phyloP scores from a whole-genome alignment of 2,113 vertebrate species.

The Morone chrysops region DNA sequence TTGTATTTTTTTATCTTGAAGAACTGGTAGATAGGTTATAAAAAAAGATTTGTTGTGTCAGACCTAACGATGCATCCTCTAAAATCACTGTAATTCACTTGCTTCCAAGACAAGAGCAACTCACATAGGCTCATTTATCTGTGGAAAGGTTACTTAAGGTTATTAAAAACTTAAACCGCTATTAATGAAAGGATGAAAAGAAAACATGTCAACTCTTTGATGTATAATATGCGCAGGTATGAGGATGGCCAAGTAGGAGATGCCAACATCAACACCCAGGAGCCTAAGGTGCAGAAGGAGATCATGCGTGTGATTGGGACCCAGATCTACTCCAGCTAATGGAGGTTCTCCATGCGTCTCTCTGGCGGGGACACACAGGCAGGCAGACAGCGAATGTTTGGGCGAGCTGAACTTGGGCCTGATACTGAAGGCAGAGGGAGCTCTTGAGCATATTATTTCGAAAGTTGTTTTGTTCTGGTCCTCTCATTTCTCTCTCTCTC shows the following conservation, averaged over 20 bases:
- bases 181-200: not conserved
- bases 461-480: slow-evolving; percentile 41
- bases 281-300: slow-evolving; percentile 99
- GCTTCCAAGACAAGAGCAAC: slow-evolving; percentile 5
- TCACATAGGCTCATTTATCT: not conserved
- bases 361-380: slow-evolving; percentile 51
- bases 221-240: slow-evolving; percentile 85
- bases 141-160: not conserved
- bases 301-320: slow-evolving; percentile 99
- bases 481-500: slow-evolving; percentile 41
- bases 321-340: slow-evolving; percentile 97
- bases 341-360: slow-evolving; percentile 73
- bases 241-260: slow-evolving; percentile 99
- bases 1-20: slow-evolving; percentile 5
- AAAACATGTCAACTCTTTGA: not conserved
- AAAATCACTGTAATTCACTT: not conserved
- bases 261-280: slow-evolving; percentile 99
- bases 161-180: not conserved
- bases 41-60: not conserved
- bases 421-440: slow-evolving; percentile 44
- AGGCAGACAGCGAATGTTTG: slow-evolving; percentile 66
- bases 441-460: slow-evolving; percentile 64
- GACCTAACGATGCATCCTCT: not conserved
- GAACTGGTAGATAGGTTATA: no score
- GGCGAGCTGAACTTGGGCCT: slow-evolving; percentile 59